phyloP scores from a whole-genome alignment of 2,113 vertebrate genomes.

The Amblyopsis rosae region DNA sequence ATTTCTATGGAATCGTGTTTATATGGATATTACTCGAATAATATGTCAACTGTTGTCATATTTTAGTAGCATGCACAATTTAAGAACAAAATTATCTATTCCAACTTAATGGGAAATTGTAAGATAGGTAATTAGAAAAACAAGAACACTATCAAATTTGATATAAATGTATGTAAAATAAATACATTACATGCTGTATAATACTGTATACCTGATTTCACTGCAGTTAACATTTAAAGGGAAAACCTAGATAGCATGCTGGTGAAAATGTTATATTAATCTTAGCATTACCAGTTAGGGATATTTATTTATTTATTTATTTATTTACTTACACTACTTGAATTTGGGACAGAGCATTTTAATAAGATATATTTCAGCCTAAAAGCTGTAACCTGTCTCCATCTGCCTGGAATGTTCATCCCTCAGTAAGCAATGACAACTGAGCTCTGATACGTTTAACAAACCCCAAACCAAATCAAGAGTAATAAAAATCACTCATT shows the following conservation, averaged over 20 bases:
- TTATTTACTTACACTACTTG: background rate
- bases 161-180: background rate
- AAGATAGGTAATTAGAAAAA: conserved; percentile 30
- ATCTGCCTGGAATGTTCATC: conserved; percentile 49
- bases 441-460: conserved; percentile 70
- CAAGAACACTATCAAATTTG: background rate
- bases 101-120: background rate
- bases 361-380: conserved; percentile 7
- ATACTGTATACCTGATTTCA: background rate
- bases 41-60: too few species aligned
- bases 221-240: background rate
- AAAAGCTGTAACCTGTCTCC: conserved; percentile 43
- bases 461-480: conserved; percentile 81
- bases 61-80: too few species aligned
- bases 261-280: conserved; percentile 2
- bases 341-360: conserved; percentile 6
- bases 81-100: too few species aligned
- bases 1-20: background rate
- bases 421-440: conserved; percentile 66
- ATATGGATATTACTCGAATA: too few species aligned
- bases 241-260: background rate
- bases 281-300: background rate
- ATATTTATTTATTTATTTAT: background rate
- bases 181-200: background rate
- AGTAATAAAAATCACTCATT: conserved; percentile 83